Base-by-base conservation (phyloP, 2,113 vertebrate genomes). In the Scophthalmus maximus region DNA sequence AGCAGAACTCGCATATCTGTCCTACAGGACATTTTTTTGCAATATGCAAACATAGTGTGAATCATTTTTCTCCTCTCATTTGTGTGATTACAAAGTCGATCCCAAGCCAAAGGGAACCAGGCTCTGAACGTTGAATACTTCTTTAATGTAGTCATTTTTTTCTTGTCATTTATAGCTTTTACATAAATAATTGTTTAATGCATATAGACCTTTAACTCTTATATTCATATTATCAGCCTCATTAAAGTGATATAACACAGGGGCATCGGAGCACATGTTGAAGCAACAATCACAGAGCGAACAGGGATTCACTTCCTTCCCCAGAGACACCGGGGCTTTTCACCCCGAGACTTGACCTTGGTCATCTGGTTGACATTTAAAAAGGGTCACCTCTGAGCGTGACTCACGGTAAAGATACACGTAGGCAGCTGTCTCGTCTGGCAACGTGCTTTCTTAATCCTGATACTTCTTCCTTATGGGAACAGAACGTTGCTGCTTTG, bases 301-400 rank as follows among this genome's bases (percentile, higher is more conserved):
- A 20, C 23, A 57, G 23, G 57, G 44, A 58, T 53, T 58, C 34
- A 8, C 23, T 38, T n/a, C 26, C 23, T 36, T 40, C 44, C 29
- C 60, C 30, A 56, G 40, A 68, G 58, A 66, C 6, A 60, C 6
- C 42, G 14, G 36, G 62, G 58, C 23, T 64, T 53, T 52, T 8
- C 23, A 66, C 8, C 29, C 46, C 3, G 8, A 64, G 59, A 61
- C 49, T 53, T 70, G 55, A 84, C 58, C 15, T 49, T 23, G 30
- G 29, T 58, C 52, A 26, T 58, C 36, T 18, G 20, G 32, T 5
- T 55, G 32, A 58, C 27, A 79, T 68, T 40, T 58, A 5, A 59
- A 23, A 34, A 30, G 26, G 8, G 53, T 59, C 17, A 1, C 42
- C 23, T 27, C 65, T 34, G 23, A n/a, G 20, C 50, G 32, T 53